These are phyloP conservation scores for Prunella fulvescens DNA, from an alignment of 2,113 vertebrate species.

Conservation along the genomic window DNA sequence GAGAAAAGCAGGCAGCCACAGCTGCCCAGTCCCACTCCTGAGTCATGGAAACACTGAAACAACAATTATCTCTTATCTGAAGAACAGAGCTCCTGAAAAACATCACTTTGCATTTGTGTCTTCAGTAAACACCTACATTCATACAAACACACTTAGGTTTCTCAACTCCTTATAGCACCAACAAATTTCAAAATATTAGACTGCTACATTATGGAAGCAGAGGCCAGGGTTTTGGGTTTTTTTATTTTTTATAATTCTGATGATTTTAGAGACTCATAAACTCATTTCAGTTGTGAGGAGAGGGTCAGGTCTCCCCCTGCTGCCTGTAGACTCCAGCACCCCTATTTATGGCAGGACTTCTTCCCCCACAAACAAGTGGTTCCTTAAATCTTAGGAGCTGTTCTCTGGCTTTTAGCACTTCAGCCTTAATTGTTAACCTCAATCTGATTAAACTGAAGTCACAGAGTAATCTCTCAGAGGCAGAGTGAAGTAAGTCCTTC, in stretches of 20 bases:
- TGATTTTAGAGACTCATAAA: not conserved
- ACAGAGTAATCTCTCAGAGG: not conserved
- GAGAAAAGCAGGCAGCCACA: rapidly evolving
- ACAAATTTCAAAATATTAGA: not conserved
- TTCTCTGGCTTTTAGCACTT: not conserved
- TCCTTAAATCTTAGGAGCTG: not conserved
- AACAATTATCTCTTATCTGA: not conserved
- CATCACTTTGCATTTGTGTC: not conserved
- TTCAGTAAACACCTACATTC: not conserved
- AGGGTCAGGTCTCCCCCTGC: not conserved
- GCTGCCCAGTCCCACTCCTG: not conserved
- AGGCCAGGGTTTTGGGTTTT: not conserved
- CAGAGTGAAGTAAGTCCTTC: not conserved
- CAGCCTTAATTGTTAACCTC: not conserved
- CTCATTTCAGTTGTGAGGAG: not conserved
- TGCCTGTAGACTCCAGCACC: not conserved
- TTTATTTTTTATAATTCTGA: not conserved
- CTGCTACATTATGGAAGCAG: not conserved
- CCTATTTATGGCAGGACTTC: not conserved
- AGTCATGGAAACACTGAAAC: not conserved
- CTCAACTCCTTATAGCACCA: not conserved
- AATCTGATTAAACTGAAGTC: not conserved
- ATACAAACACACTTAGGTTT: rapidly evolving
- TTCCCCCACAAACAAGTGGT: not conserved
- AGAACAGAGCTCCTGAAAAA: not conserved